phyloP scores from a whole-genome alignment of 2,888 invertebrate genomes.

The Taenaris catops region DNA sequence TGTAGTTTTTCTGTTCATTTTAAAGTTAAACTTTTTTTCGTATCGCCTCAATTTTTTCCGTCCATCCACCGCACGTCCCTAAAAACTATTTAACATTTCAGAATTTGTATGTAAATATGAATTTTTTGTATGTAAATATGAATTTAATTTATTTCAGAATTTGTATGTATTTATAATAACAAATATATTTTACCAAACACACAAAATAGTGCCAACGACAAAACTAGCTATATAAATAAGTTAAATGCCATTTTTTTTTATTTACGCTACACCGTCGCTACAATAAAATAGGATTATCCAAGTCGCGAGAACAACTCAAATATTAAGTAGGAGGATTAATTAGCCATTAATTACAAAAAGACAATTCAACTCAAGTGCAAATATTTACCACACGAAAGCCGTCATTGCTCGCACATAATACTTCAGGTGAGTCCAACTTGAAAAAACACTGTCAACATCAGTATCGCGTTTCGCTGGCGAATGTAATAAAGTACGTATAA shows the following conservation, averaged over 20 bases:
- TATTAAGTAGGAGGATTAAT: not conserved
- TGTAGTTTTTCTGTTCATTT: no score
- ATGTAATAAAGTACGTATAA: constrained; percentile 23
- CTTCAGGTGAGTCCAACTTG: constrained; percentile 53
- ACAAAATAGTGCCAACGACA: not conserved
- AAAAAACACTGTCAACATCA: constrained; percentile 31
- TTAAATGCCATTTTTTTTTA: not conserved
- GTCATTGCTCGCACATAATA: constrained; percentile 26
- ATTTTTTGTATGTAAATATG: no score
- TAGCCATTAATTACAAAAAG: not conserved
- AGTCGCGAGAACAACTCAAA: not conserved
- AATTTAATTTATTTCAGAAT: no score
- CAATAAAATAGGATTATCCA: no score
- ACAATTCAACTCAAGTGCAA: constrained; percentile 2
- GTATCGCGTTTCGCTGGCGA: constrained; percentile 12
- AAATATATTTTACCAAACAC: not conserved
- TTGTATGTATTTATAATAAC: not conserved
- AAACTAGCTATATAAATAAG: not conserved
- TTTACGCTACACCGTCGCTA: no score
- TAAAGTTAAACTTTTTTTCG: no score
- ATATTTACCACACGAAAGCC: constrained; percentile 19
- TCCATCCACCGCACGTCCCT: no score
- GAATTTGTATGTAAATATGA: no score
- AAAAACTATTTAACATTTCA: no score
- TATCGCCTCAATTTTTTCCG: no score